Evolutionary conservation across 2,797 vertebrate species (phyloP).

Genomic region (Phyllotis vaccarum): DNA sequence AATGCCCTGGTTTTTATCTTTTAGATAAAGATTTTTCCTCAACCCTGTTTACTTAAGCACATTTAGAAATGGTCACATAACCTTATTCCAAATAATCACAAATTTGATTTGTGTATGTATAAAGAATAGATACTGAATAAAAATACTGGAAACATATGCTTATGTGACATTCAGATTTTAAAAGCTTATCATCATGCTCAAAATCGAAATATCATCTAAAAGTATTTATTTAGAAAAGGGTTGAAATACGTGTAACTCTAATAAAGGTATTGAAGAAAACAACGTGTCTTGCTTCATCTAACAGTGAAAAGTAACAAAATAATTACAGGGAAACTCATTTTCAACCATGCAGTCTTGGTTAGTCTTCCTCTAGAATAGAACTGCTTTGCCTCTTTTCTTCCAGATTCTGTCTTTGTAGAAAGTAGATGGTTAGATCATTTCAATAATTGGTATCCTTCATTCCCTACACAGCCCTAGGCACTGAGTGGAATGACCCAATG

Average conservation of each 20-base stretch:
- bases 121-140: not conserved
- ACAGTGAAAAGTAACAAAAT: not conserved
- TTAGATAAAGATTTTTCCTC: constrained; percentile 16
- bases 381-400: not conserved
- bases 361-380: not conserved
- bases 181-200: constrained; percentile 7
- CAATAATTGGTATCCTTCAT: not conserved
- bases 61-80: constrained; percentile 26
- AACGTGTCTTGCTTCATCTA: not conserved
- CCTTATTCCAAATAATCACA: not conserved
- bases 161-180: not conserved
- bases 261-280: not conserved
- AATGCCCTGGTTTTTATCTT: not conserved
- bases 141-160: not conserved
- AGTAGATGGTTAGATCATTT: not conserved
- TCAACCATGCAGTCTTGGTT: no score
- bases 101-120: not conserved
- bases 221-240: not conserved
- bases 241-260: constrained; percentile 38
- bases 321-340: not conserved
- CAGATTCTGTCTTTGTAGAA: not conserved
- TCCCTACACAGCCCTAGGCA: not conserved
- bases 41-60: not conserved
- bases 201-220: constrained; percentile 21
- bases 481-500: not conserved